Base-by-base conservation (phyloP, 1,140 invertebrate species). In the Choristoneura fumiferana region DNA sequence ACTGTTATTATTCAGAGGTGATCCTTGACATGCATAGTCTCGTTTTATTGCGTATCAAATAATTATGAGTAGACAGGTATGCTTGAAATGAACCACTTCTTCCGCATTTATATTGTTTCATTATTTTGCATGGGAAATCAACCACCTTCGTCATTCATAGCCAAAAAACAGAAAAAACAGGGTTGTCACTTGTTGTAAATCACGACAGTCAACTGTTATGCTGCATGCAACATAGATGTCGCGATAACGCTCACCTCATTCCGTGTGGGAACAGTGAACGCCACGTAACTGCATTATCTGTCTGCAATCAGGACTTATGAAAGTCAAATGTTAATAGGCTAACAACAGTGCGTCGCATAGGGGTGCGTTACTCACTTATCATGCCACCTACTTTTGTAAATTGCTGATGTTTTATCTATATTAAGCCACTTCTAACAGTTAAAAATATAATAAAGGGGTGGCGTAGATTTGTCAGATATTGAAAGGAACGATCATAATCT, bases 301-400 rank as follows among this genome's bases (percentile, higher is more conserved):
- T 69, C 59, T 71, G 56, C 37, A 65, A 80, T 81, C 73, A 62
- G 67, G 72, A 76, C 73, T 73, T 72, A 49, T 58, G 65, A 65
- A 70, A 82, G 71, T 73, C 69, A 67, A 79, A 79, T 69, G 72
- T 73, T 81, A 81, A 81, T 76, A 64, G 67, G 65, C 61, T 65
- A 69, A 67, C 67, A 56, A 55, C 53, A 22, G 34, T 36, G 4
- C 59, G 64, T 57, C 56, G 62, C 43, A 58, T 54, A 60, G 64
- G 65, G 67, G 71, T 63, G 71, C 66, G 64, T 54, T 67, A 73
- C 63, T 67, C 58, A 69, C 59, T 65, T 65, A 62, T 69, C 69
- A 72, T 59, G 60, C 15, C 60, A 67, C 68, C 67, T 68, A 34
- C 53, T 58, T 58, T 54, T 65, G 63, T 55, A 65, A 60, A 65